Base-by-base conservation (phyloP, 1,140 invertebrate genomes). In the Triops longicaudatus region DNA sequence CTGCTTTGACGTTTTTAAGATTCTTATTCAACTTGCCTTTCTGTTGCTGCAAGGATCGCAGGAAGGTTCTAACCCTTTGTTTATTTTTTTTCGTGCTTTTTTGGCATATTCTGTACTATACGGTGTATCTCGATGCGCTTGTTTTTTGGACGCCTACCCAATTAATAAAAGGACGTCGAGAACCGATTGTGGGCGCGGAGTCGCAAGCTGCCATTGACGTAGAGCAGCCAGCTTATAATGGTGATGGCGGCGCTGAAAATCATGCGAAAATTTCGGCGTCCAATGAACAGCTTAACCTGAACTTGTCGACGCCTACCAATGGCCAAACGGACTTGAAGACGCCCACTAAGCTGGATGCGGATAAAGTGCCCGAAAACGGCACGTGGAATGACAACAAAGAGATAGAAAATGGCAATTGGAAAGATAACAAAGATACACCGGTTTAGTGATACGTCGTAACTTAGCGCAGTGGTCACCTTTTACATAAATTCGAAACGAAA, bases 281-380 rank as follows among this genome's bases (percentile, higher is more conserved):
- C 4, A 63, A 63, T 22, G 50, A 63, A 63, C 50, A 63, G 17
- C 50, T 63, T 63, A 63, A 63, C 50, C 50, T 63, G 10, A 63
- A 63, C 50, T 63, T 63, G 22, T 63, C 50, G 6, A 63, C 50
- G 14, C 50, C 50, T 9, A 63, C n/a, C 50, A 63, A 63, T 22
- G 50, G 50, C 50, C 14, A 63, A 5, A 63, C 50, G n/a, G 50
- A 63, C 50, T 63, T 63, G 50, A 63, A 63, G 50, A 63, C 50
- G 50, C 50, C 50, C 14, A 63, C 10, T 22, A 63, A 14, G 10
- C 10, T 63, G 50, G 50, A 63, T 63, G 50, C 14, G 22, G 50
- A 63, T 9, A 10, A 10, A 63, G 10, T 63, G 22, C n/a, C 50
- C 50, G 50, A 63, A 63, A 44, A 44, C n/a, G n/a, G n/a, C n/a